Evolutionary conservation across 2,797 vertebrate genomes (phyloP).

Genomic region (Micromesistius poutassou): DNA sequence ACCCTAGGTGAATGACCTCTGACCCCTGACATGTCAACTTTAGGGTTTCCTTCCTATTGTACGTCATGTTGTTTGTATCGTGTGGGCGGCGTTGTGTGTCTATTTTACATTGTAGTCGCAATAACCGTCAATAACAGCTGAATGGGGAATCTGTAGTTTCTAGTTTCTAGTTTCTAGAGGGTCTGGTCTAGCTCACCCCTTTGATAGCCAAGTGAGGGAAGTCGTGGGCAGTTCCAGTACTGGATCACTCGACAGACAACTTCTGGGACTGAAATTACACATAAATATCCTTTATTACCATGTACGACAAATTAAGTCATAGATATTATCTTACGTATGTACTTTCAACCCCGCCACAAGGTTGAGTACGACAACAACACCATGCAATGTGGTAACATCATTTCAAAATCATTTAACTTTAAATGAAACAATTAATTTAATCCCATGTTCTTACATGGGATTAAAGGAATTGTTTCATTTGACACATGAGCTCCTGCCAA

Average conservation of each 20-base stretch:
- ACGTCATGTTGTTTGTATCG: neutral
- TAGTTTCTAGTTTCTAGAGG: neutral
- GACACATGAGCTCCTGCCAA: neutral
- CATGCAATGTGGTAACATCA: no score
- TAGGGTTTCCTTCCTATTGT: neutral
- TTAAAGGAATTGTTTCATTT: neutral
- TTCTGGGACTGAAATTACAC: no score
- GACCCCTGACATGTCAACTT: neutral
- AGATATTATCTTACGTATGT: neutral
- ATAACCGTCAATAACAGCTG: neutral
- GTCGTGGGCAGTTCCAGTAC: no score
- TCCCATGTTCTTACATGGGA: neutral
- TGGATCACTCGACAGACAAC: neutral
- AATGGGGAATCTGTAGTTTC: neutral
- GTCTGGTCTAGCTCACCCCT: no score
- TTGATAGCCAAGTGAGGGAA: no score
- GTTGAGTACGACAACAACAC: neutral
- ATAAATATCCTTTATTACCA: neutral
- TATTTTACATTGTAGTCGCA: neutral
- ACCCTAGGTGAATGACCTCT: conserved; percentile 56
- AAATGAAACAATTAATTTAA: neutral
- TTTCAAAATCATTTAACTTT: no score
- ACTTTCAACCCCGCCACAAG: neutral
- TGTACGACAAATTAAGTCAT: no score
- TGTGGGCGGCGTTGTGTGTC: neutral